Conservation (phyloP, 2,113 vertebrate genomes). For the Oxyura jamaicensis region DNA sequence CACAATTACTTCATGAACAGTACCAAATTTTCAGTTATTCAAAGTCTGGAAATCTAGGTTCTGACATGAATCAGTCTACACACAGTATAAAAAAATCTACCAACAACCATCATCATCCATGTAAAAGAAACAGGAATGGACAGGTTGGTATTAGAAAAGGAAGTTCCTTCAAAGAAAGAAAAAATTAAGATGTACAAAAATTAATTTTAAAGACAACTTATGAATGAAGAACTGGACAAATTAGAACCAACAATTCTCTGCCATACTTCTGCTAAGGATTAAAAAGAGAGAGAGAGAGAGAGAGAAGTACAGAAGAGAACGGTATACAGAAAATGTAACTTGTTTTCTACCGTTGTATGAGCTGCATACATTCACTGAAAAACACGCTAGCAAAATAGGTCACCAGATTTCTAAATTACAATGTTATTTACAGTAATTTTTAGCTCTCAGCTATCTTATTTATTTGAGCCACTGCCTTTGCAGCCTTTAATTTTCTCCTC, state of each 20-base stretch:
- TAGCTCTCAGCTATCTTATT: slow-evolving; percentile 33
- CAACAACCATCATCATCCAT: neutral
- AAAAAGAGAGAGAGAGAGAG: too few relatives aligned
- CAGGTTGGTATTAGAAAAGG: neutral
- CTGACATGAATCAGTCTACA: neutral
- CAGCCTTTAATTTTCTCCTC: slow-evolving; percentile 58
- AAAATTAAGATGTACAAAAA: neutral
- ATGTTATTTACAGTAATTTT: slow-evolving; percentile 43
- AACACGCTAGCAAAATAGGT: neutral
- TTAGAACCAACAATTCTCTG: neutral
- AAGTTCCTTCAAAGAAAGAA: neutral
- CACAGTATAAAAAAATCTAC: neutral
- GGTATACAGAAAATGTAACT: neutral
- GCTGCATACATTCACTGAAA: neutral
- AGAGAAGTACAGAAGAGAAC: too few relatives aligned
- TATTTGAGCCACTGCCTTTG: slow-evolving; percentile 8
- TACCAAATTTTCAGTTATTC: neutral
- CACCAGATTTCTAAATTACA: neutral
- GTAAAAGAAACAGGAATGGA: neutral
- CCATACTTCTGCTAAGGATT: neutral
- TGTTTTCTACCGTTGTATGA: neutral
- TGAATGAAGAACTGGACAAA: neutral
- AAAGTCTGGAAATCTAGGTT: neutral
- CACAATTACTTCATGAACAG: neutral
- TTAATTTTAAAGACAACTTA: neutral